These are phyloP conservation scores for Physeter macrocephalus DNA, from an alignment of 2,113 vertebrate species.

Conservation along the genomic window DNA sequence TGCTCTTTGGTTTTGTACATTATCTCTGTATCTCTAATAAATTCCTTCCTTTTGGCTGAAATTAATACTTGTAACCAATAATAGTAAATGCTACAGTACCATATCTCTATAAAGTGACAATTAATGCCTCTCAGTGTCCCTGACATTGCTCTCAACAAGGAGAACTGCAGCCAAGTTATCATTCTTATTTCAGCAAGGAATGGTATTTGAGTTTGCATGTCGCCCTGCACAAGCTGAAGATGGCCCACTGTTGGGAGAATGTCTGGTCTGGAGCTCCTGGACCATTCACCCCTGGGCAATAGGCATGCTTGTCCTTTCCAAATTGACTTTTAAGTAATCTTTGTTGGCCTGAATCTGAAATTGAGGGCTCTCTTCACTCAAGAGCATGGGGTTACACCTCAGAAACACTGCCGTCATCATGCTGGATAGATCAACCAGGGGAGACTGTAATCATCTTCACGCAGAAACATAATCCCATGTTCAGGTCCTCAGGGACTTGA, in stretches of 20 bases:
- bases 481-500: no score
- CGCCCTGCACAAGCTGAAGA: not conserved
- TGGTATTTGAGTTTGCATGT: not conserved
- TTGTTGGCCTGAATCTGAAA: not conserved
- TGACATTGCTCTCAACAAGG: not conserved
- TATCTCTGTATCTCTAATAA: not conserved
- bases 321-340: not conserved
- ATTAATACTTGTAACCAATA: not conserved
- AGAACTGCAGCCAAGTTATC: not conserved
- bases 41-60: not conserved
- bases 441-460: not conserved
- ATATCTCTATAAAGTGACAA: not conserved
- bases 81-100: not conserved
- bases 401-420: not conserved
- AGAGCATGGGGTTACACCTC: not conserved
- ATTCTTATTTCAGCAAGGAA: not conserved
- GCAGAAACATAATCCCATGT: not conserved
- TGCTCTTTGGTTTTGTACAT: not conserved
- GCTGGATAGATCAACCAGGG: not conserved
- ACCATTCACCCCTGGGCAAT: not conserved
- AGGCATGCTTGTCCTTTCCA: not conserved
- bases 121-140: not conserved
- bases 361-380: not conserved
- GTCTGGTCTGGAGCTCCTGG: not conserved
- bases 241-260: not conserved